Evolutionary conservation across 2,797 vertebrate species (phyloP).

Genomic region (Myioborus melanocephalus): DNA sequence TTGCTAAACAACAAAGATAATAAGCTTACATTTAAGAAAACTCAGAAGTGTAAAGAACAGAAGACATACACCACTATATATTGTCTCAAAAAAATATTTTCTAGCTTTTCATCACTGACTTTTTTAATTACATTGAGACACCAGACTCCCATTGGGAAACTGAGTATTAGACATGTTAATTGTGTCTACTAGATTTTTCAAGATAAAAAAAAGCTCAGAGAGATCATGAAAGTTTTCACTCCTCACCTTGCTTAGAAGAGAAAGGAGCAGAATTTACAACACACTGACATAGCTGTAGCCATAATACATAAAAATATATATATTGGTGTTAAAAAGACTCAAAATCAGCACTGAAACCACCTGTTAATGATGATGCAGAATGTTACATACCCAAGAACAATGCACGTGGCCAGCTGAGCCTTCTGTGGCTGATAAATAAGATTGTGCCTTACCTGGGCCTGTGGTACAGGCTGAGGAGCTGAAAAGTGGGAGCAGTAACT

Average conservation of each 20-base stretch:
- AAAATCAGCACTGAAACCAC: neutral
- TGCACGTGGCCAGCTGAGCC: fast-evolving
- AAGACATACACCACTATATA: neutral
- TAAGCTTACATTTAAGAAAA: neutral
- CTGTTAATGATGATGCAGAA: neutral
- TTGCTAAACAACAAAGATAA: neutral
- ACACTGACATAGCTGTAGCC: neutral
- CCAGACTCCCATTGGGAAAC: neutral
- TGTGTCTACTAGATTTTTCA: neutral
- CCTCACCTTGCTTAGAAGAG: neutral
- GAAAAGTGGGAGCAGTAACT: neutral
- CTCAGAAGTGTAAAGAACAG: neutral
- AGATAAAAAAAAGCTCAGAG: neutral
- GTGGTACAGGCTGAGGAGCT: neutral
- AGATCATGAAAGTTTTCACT: neutral
- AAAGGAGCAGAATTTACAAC: neutral
- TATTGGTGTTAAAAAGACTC: neutral
- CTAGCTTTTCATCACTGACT: neutral
- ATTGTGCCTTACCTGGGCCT: neutral
- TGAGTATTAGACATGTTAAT: neutral
- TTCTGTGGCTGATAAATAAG: neutral
- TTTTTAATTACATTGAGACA: neutral
- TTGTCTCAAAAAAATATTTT: neutral
- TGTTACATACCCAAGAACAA: neutral
- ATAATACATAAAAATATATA: neutral